Evolutionary conservation across 2,113 vertebrate genomes (phyloP), one percentile per base, ranked within the genome.

Genomic region (Toxotes jaculatrix): DNA sequence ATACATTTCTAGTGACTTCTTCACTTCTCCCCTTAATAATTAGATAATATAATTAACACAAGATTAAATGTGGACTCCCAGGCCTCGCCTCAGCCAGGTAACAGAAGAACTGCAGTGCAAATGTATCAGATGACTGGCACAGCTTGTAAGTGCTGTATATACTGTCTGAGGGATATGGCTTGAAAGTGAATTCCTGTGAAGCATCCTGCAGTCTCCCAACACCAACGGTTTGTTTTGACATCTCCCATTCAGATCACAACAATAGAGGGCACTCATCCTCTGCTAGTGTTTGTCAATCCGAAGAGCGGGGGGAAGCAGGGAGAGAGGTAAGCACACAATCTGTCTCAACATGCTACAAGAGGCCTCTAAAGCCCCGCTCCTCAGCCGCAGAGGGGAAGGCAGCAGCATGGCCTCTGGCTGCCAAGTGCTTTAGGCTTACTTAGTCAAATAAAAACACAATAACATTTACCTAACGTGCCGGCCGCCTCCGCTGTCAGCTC

Each of bases 301-400:
- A 98, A 98, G 95, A 98, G 97, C 94, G 97, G 97, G 73, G 97
- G 97, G 75, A 99, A 98, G 91, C 97, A 98, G 95, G 97, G 97
- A 90, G 97, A 99, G 95, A 94, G 97, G 97, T 98, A 95, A 93
- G 83, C 9, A 77, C 88, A 80, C 88, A 67, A 61, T 82, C 88
- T 83, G 88, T 82, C 87, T 91, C 86, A 62, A 81, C 85, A 76
- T 64, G 87, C 74, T 80, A 74, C 89, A 65, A 88, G 88, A 81
- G 74, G 88, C 87, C 81, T 83, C 70, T 74, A 17, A 88, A 84
- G 69, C 86, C n/a, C 4, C 10, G 42, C 82, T 70, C 61, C 75
- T 86, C 72, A 45, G 56, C 45, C 23, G 11, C 80, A 38, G 60
- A 59, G 79, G 77, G 75, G 32, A 69, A 60, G 53, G 80, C 63